Evolutionary conservation across 2,113 vertebrate genomes (phyloP).

Genomic region (Mirza zaza): DNA sequence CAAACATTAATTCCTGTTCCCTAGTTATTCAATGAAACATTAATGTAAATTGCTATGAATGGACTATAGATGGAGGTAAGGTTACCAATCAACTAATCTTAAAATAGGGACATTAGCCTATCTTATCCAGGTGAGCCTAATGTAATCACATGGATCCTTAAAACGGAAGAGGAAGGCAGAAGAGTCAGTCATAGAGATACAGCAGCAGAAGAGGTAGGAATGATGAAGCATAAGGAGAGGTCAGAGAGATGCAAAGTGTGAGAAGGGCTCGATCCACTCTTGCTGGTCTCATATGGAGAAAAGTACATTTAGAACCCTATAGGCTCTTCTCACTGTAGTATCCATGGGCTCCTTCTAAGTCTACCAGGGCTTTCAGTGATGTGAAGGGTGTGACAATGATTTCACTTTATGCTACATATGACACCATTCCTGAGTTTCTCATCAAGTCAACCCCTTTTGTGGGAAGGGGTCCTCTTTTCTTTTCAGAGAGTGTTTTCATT

Average conservation of each 20-base stretch:
- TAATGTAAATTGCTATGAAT: neutral
- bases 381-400: neutral
- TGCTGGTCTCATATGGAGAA: neutral
- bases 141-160: neutral
- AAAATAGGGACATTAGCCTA: neutral
- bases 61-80: neutral
- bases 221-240: neutral
- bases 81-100: neutral
- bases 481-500: neutral
- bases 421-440: neutral
- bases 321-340: neutral
- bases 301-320: neutral
- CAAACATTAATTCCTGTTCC: neutral
- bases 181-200: neutral
- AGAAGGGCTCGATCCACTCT: neutral
- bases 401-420: neutral
- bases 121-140: neutral
- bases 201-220: neutral
- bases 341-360: neutral
- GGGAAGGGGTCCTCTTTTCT: neutral
- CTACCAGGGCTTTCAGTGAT: neutral
- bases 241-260: neutral
- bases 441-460: neutral
- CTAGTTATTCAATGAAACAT: neutral
- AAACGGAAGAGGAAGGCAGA: neutral